phyloP scores from a whole-genome alignment of 2,888 invertebrate genomes.

The Ethmia dodecea region DNA sequence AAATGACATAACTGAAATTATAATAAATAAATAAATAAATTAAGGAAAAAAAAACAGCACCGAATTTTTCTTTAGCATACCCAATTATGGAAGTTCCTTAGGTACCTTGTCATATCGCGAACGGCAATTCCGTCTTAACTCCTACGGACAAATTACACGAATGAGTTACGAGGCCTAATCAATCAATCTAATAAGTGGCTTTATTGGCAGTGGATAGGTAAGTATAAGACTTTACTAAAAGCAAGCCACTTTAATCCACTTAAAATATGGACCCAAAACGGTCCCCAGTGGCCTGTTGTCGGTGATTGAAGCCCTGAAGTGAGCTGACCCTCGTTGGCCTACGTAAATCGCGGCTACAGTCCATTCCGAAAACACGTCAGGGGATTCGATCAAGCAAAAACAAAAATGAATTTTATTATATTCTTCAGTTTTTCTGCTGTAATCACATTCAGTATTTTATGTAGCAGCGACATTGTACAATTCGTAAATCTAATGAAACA shows the following conservation, averaged over 20 bases:
- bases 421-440: slow-evolving; percentile 30
- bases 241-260: slow-evolving; percentile 66
- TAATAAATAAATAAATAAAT: too few species aligned
- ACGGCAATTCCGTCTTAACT: neutral
- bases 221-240: slow-evolving; percentile 49
- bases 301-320: slow-evolving; percentile 35
- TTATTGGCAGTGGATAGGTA: slow-evolving; percentile 46
- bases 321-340: slow-evolving; percentile 30
- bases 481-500: neutral
- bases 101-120: too few species aligned
- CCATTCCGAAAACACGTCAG: slow-evolving; percentile 47
- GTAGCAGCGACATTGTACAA: slow-evolving; percentile 24
- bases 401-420: slow-evolving; percentile 40
- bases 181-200: slow-evolving; percentile 52
- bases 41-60: too few species aligned
- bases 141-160: neutral
- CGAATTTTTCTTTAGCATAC: too few species aligned
- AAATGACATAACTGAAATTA: too few species aligned
- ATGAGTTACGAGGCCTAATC: slow-evolving; percentile 29
- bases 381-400: slow-evolving; percentile 18
- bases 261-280: slow-evolving; percentile 50
- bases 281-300: slow-evolving; percentile 45
- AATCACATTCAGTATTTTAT: slow-evolving; percentile 34
- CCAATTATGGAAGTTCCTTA: too few species aligned
- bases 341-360: slow-evolving; percentile 40